phyloP scores from a whole-genome alignment of 2,797 vertebrate species.

The Syndactyla subalaris region DNA sequence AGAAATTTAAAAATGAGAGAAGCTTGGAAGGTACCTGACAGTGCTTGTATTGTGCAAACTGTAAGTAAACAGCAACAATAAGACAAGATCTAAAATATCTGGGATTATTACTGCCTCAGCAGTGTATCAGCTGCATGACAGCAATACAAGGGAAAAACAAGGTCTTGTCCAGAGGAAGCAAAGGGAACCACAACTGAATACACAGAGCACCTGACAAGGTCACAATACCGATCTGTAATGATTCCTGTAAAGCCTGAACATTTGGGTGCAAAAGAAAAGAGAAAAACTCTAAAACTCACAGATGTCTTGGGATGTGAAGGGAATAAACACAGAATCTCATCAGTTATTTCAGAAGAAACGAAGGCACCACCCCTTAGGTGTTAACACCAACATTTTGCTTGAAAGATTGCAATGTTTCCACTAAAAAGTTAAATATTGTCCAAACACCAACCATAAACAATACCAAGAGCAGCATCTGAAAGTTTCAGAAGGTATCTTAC shows the following conservation, averaged over 20 bases:
- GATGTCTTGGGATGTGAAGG: background rate
- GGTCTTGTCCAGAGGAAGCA: background rate
- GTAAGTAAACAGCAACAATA: background rate
- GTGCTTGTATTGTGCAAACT: background rate
- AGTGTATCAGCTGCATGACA: background rate
- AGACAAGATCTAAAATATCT: background rate
- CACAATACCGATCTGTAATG: background rate
- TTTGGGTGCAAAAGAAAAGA: background rate
- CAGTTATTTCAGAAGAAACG: background rate
- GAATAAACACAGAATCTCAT: background rate
- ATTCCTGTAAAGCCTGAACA: background rate
- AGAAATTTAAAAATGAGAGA: background rate
- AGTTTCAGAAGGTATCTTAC: background rate
- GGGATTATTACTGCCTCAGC: background rate
- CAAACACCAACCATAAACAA: background rate
- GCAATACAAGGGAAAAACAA: background rate
- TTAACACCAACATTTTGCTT: background rate
- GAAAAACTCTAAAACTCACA: background rate
- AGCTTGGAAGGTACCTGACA: background rate
- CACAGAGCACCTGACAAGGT: background rate
- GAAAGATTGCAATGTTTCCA: background rate
- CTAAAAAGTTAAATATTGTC: background rate
- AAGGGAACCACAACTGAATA: background rate
- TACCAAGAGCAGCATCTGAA: background rate
- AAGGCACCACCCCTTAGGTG: background rate